Evolutionary conservation across 2,113 vertebrate genomes (phyloP).

Genomic region (Cephalopterus ornatus): DNA sequence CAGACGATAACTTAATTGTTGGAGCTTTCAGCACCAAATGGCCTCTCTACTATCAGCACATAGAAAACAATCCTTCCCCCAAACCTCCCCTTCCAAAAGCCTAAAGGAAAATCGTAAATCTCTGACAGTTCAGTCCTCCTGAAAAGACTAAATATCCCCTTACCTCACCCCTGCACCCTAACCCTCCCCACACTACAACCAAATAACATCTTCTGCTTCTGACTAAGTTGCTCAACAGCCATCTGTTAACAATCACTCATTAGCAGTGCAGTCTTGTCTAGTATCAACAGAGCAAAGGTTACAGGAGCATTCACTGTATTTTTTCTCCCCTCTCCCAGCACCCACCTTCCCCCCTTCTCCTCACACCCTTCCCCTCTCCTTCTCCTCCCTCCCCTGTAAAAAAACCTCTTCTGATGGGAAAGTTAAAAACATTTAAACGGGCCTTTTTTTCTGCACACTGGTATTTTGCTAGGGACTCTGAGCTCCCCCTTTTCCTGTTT

Average conservation of each 20-base stretch:
- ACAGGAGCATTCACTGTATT: conserved; percentile 76
- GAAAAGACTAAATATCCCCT: conserved; percentile 56
- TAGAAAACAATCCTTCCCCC: not conserved
- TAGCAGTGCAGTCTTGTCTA: conserved; percentile 75
- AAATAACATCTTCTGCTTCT: conserved; percentile 48
- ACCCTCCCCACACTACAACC: conserved; percentile 25
- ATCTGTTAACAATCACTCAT: conserved; percentile 73
- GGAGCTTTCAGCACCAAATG: conserved; percentile 1
- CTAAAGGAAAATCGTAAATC: conserved; percentile 42
- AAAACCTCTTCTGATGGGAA: conserved; percentile 74
- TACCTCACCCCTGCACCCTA: conserved; percentile 57
- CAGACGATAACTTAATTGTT: not conserved
- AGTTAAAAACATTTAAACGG: conserved; percentile 76
- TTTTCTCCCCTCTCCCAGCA: conserved; percentile 39
- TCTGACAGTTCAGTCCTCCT: not conserved
- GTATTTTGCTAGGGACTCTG: conserved; percentile 87
- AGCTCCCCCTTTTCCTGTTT: conserved; percentile 90
- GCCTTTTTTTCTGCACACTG: conserved; percentile 77
- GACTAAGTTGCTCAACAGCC: conserved; percentile 43
- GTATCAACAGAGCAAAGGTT: conserved; percentile 73
- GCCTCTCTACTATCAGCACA: not conserved
- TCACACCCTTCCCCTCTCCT: conserved; percentile 19
- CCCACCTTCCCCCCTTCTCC: conserved; percentile 22
- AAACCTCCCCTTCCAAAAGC: not conserved
- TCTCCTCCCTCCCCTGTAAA: not conserved